Evolutionary conservation across 1,140 invertebrate genomes (phyloP), one percentile per base, ranked within the genome.

Genomic region (Calliopsis andreniformis): DNA sequence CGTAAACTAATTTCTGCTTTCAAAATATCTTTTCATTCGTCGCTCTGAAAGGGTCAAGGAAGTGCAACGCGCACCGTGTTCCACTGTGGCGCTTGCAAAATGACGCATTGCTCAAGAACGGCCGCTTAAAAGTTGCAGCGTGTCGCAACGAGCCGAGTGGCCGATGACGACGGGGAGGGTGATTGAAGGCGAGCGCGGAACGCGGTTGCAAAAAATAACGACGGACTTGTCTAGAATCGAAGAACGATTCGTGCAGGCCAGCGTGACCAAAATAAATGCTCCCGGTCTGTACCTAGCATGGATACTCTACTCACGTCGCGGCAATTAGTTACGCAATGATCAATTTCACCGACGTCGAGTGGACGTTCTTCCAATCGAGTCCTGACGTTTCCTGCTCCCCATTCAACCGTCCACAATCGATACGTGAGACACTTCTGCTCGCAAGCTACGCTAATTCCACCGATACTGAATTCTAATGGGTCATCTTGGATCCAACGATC

Each of bases 211-310:
- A 67, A 75, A 67, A 75, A 67, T 56, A 75, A 75, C 47, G 42
- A 35, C 39, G 28, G 49, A 47, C 39, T 53, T 67, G 20, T 67
- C 39, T 75, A 75, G 71, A 67, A 75, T 75, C 62, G 23, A 39
- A 39, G 62, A 67, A 58, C 30, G 42, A 30, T 32, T 23, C 6
- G 42, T 58, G 51, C 55, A 43, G 51, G 63, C 39, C 42, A 75
- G 63, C 20, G 71, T 56, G 71, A 67, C 63, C 0, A 67, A 67
- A 75, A 75, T 75, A 75, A 75, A 67, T 58, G 28, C 12, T 75
- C 51, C 20, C 62, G 28, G 62, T 23, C 20, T 45, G 71, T n/a
- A 67, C 20, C 30, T 20, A 45, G 32, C 10, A 16, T 20, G 4
- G 42, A 16, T 18, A 20, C 20, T 1, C 8, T 39, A 39, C 20